These are phyloP conservation scores for Melanotaenia trifasciata DNA, from an alignment of 2,797 vertebrate genomes.

Conservation along the genomic window DNA sequence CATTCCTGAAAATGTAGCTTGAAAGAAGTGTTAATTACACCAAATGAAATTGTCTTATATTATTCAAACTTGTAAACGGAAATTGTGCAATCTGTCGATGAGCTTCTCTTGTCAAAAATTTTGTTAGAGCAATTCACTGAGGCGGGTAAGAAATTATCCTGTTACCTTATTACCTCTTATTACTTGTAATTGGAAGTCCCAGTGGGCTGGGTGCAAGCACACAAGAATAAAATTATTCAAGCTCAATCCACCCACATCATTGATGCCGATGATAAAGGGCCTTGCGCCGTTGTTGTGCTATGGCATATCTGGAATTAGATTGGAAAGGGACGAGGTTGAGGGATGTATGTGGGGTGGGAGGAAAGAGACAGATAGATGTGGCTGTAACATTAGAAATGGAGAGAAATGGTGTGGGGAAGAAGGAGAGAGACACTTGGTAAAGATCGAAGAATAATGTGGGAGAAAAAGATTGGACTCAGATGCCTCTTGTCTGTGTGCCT, in stretches of 20 bases:
- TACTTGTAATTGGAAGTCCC: constrained; percentile 75
- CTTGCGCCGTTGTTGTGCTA: constrained; percentile 75
- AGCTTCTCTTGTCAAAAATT: constrained; percentile 64
- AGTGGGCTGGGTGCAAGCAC: constrained; percentile 60
- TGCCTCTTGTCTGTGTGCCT: background rate
- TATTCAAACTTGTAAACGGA: constrained; percentile 50
- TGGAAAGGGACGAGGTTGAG: constrained; percentile 76
- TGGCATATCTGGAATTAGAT: constrained; percentile 83
- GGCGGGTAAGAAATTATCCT: constrained; percentile 75
- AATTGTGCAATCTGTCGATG: constrained; percentile 46
- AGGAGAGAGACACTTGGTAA: constrained; percentile 48
- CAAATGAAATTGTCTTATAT: constrained; percentile 51
- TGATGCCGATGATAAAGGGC: constrained; percentile 81
- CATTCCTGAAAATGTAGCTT: background rate
- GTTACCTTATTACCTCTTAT: constrained; percentile 79
- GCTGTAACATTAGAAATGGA: constrained; percentile 70
- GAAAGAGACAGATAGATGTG: constrained; percentile 79
- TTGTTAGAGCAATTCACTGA: constrained; percentile 61
- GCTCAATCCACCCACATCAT: constrained; percentile 81
- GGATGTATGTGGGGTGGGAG: constrained; percentile 74
- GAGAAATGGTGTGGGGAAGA: constrained; percentile 70
- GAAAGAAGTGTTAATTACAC: constrained; percentile 34
- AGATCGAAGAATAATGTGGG: constrained; percentile 51
- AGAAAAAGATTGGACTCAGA: constrained; percentile 22
- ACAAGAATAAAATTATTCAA: constrained; percentile 79